These are phyloP conservation scores for Euphydryas editha DNA, from an alignment of 2,888 invertebrate genomes.

Conservation along the genomic window DNA sequence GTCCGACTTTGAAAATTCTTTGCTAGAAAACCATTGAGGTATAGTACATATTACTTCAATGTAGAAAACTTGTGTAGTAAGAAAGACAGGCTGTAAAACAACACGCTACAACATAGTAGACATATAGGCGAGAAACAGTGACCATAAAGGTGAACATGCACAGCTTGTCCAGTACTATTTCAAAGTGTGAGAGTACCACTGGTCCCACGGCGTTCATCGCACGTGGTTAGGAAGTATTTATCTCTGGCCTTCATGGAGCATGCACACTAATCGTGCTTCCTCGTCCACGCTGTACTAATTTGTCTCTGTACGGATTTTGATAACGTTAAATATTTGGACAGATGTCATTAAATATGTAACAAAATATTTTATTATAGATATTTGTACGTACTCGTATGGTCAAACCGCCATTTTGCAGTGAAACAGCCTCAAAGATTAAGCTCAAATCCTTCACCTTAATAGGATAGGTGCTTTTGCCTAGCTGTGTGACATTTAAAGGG, in stretches of 20 bases:
- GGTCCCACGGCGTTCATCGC: slow-evolving; percentile 47
- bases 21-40: too few species aligned
- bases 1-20: too few species aligned
- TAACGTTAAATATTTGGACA: neutral
- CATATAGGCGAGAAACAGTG: too few species aligned
- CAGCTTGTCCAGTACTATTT: neutral
- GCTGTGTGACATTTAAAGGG: too few species aligned
- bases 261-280: slow-evolving; percentile 71
- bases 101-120: too few species aligned
- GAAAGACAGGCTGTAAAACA: too few species aligned
- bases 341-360: neutral
- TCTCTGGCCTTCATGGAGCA: slow-evolving; percentile 69
- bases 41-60: too few species aligned
- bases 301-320: slow-evolving; percentile 6
- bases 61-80: too few species aligned
- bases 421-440: too few species aligned
- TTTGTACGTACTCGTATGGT: neutral
- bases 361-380: neutral
- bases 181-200: slow-evolving; percentile 33
- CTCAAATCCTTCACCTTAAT: too few species aligned
- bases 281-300: slow-evolving; percentile 49
- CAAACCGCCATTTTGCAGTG: neutral
- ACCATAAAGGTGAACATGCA: too few species aligned
- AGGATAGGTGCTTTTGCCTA: too few species aligned
- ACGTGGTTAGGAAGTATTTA: slow-evolving; percentile 68